These are phyloP conservation scores for Chloroclystis v-ata DNA, from an alignment of 2,888 invertebrate genomes.

Conservation along the genomic window DNA sequence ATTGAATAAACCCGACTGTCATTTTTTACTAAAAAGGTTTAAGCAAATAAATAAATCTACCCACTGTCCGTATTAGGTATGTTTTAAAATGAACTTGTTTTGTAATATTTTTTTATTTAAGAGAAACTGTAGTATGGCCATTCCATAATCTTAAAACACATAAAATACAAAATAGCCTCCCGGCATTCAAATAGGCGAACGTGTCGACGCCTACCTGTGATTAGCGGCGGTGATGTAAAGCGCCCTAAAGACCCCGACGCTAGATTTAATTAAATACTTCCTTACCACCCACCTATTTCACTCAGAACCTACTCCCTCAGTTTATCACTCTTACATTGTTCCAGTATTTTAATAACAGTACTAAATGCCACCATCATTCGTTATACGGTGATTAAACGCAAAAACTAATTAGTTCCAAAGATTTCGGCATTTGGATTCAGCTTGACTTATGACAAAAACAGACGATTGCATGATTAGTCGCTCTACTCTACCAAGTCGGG, in stretches of 20 bases:
- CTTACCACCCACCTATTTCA: constrained; percentile 64
- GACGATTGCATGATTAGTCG: constrained; percentile 38
- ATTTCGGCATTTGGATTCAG: neutral
- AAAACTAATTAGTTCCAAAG: neutral
- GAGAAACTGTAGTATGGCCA: too few species aligned
- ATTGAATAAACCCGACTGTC: too few species aligned
- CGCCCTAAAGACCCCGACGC: constrained; percentile 53
- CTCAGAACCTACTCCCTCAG: constrained; percentile 49
- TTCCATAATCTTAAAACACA: too few species aligned
- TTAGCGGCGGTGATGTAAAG: constrained; percentile 67
- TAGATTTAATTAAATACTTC: constrained; percentile 75
- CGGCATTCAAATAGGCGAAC: constrained; percentile 60
- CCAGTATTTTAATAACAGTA: constrained; percentile 38
- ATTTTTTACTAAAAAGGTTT: too few species aligned
- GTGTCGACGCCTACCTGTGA: constrained; percentile 70
- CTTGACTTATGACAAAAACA: constrained; percentile 46
- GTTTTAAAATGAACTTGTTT: too few species aligned
- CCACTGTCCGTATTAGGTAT: too few species aligned
- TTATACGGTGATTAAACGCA: constrained; percentile 26
- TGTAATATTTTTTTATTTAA: too few species aligned
- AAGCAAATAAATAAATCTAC: too few species aligned
- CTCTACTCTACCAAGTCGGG: constrained; percentile 32
- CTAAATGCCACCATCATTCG: constrained; percentile 34
- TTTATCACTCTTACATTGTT: constrained; percentile 54
- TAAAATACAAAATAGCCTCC: constrained; percentile 46